Evolutionary conservation across 2,113 vertebrate genomes (phyloP).

Genomic region (Ramphastos sulfuratus): DNA sequence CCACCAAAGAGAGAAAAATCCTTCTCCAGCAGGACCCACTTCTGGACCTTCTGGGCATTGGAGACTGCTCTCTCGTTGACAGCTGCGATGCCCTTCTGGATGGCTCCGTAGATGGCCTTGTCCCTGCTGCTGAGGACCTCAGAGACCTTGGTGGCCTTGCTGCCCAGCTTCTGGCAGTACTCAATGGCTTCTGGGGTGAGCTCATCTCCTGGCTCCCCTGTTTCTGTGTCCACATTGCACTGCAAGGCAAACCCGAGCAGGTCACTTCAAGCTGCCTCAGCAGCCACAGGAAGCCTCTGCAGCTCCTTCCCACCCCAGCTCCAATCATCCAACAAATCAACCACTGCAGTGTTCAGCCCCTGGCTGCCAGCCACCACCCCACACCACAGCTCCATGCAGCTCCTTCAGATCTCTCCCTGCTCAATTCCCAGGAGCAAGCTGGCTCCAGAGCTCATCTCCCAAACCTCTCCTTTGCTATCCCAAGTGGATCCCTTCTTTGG

Average conservation of each 20-base stretch:
- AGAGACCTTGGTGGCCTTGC: conserved; percentile 76
- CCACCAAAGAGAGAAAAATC: conserved; percentile 87
- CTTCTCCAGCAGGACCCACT: conserved; percentile 84
- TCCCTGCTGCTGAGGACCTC: conserved; percentile 81
- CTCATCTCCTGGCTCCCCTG: conserved; percentile 78
- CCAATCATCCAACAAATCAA: fast-evolving
- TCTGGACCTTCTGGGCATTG: conserved; percentile 89
- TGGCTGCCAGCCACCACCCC: background rate
- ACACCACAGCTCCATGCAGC: fast-evolving
- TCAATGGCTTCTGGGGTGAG: conserved; percentile 78
- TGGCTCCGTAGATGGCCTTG: conserved; percentile 71
- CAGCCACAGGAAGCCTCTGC: fast-evolving
- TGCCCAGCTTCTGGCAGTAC: conserved; percentile 83
- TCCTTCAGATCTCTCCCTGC: background rate
- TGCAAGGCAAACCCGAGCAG: conserved; percentile 19
- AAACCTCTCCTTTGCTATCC: background rate
- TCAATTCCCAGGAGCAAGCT: background rate
- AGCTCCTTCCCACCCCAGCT: background rate
- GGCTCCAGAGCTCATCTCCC: background rate
- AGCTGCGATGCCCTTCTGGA: conserved; percentile 83
- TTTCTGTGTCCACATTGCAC: conserved; percentile 75
- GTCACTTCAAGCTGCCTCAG: fast-evolving
- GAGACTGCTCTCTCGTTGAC: conserved; percentile 83
- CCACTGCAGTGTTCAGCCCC: background rate
- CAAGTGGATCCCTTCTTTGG: background rate